These are phyloP conservation scores for Corythucha ciliata DNA, from an alignment of 2,888 invertebrate genomes.

Conservation along the genomic window DNA sequence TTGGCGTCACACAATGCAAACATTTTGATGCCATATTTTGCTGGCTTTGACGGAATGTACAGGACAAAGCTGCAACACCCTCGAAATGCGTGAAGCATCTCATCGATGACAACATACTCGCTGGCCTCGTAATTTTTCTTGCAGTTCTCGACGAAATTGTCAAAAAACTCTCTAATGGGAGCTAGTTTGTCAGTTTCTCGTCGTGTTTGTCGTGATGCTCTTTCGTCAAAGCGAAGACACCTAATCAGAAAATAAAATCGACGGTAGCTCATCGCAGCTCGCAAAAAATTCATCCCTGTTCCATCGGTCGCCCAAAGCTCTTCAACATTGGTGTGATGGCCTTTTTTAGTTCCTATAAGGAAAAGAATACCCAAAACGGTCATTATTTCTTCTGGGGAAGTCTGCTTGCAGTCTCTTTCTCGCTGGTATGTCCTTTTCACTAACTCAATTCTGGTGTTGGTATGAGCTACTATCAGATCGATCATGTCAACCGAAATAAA, in stretches of 20 bases:
- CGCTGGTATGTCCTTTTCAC: too few species aligned
- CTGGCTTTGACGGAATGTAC: conserved; percentile 20
- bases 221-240: conserved; percentile 25
- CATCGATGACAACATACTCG: conserved; percentile 27
- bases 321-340: conserved; percentile 8
- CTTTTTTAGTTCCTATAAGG: neutral
- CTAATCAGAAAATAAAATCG: conserved; percentile 24
- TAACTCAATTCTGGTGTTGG: too few species aligned
- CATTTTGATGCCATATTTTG: conserved; percentile 22
- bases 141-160: conserved; percentile 26
- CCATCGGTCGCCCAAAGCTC: conserved; percentile 24
- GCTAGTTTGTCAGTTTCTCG: conserved; percentile 28
- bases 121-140: conserved; percentile 26
- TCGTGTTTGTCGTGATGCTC: conserved; percentile 18
- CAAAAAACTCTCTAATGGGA: conserved; percentile 23
- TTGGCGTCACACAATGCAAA: conserved; percentile 12
- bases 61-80: conserved; percentile 17
- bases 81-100: conserved; percentile 18
- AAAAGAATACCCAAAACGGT: conserved; percentile 1
- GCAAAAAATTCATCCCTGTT: conserved; percentile 16
- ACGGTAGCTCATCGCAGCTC: conserved; percentile 21
- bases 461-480: too few species aligned
- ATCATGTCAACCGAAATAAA: too few species aligned
- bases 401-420: conserved; percentile 7
- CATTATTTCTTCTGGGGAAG: too few species aligned